These are phyloP conservation scores for Oryzaephilus surinamensis DNA, from an alignment of 1,140 invertebrate species.

Conservation along the genomic window DNA sequence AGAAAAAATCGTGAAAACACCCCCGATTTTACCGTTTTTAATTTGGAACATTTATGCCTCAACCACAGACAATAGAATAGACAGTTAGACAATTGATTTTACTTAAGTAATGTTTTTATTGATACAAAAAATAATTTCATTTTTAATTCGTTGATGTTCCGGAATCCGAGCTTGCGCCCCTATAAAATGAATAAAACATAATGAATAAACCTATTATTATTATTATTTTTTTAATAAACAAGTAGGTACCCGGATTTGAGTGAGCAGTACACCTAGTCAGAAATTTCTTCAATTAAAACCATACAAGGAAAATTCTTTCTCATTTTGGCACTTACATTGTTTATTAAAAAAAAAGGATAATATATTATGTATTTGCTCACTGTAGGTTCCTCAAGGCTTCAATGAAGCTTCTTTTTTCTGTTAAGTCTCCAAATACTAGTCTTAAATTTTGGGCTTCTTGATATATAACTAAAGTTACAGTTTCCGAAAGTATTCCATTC, in stretches of 20 bases:
- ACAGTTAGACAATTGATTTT: no score
- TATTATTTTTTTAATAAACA: no score
- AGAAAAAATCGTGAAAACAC: no score
- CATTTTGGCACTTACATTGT: no score
- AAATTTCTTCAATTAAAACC: no score
- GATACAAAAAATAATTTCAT: no score
- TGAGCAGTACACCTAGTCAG: no score
- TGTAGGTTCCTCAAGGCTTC: conserved; percentile 1
- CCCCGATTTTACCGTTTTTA: conserved; percentile 4
- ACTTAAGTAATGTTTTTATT: conserved; percentile 1
- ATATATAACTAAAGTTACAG: conserved; percentile 4
- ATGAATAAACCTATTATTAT: no score
- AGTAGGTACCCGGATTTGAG: no score
- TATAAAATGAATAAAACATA: conserved; percentile 7
- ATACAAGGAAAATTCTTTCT: no score
- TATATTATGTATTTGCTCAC: conserved; percentile 6
- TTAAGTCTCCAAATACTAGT: conserved; percentile 3
- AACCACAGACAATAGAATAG: conserved; percentile 4
- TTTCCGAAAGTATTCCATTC: conserved; percentile 3
- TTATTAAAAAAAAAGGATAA: background rate
- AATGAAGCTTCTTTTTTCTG: conserved; percentile 6
- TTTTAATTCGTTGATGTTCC: no score
- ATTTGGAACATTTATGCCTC: conserved; percentile 5
- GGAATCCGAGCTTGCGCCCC: conserved; percentile 2
- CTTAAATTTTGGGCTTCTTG: conserved; percentile 7